Percentiles rank a stretch among this genome's conserved stretches.
Evolutionary conservation across 2,113 vertebrate genomes (phyloP).

Genomic region (Lophius piscatorius): DNA sequence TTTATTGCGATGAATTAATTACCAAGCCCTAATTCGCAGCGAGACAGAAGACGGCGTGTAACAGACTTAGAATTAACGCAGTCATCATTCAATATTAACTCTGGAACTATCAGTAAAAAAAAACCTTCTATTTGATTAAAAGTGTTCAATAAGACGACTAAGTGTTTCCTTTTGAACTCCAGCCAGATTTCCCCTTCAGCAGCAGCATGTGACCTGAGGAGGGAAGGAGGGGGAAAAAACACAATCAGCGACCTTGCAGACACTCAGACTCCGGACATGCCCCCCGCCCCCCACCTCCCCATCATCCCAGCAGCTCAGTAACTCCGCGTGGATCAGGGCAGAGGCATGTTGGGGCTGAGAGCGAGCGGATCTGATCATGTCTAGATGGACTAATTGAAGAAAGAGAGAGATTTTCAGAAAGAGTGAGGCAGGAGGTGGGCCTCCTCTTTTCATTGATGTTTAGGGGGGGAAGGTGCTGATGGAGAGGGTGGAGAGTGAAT

Average conservation of each 20-base stretch:
- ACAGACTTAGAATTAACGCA: no score
- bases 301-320: slow-evolving; percentile 68
- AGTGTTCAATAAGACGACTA: no score
- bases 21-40: no score
- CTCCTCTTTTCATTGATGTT: slow-evolving; percentile 71
- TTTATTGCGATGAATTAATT: no score
- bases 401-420: slow-evolving; percentile 36
- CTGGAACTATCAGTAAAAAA: no score
- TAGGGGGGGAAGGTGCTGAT: slow-evolving; percentile 70
- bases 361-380: slow-evolving; percentile 11
- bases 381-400: slow-evolving; percentile 14
- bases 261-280: slow-evolving; percentile 38
- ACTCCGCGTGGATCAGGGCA: slow-evolving; percentile 47
- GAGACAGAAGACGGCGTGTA: no score
- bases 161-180: slow-evolving; percentile 45
- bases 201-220: slow-evolving; percentile 53
- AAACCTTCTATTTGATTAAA: no score
- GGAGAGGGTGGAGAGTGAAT: slow-evolving; percentile 66
- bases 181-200: slow-evolving; percentile 49
- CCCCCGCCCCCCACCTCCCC: slow-evolving; percentile 52
- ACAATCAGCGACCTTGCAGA: slow-evolving; percentile 69
- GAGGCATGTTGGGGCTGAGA: slow-evolving; percentile 13
- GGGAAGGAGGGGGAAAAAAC: neutral
- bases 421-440: slow-evolving; percentile 40
- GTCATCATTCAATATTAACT: no score